These are phyloP conservation scores for Drosophila aldrichi DNA, from an alignment of 2,888 invertebrate species.

Conservation along the genomic window DNA sequence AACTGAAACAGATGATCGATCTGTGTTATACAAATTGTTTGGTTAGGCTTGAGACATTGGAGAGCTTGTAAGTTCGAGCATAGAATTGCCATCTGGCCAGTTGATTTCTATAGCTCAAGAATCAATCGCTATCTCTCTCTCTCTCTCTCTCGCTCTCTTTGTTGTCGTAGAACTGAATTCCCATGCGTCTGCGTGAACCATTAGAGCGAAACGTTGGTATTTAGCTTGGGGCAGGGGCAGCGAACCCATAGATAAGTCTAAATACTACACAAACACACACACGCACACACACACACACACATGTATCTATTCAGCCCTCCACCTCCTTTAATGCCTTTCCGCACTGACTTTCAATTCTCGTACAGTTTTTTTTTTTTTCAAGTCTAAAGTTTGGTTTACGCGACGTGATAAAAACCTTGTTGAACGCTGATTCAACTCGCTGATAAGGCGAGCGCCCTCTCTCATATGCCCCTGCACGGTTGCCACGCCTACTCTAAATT, in stretches of 20 bases:
- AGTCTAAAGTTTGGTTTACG: constrained; percentile 47
- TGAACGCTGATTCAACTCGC: constrained; percentile 57
- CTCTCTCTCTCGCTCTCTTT: neutral
- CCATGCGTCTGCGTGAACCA: constrained; percentile 20
- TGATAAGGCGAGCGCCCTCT: constrained; percentile 51
- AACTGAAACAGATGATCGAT: neutral
- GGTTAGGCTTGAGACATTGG: neutral
- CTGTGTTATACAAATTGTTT: neutral
- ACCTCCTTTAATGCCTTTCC: neutral
- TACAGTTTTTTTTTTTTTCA: constrained; percentile 11
- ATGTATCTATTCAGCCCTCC: neutral
- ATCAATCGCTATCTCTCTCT: neutral
- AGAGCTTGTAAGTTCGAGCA: neutral
- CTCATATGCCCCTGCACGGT: neutral
- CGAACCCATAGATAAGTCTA: constrained; percentile 43
- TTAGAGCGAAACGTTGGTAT: constrained; percentile 13
- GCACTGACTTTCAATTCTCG: constrained; percentile 3
- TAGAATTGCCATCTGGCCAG: neutral
- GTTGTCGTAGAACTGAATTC: neutral
- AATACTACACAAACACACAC: neutral
- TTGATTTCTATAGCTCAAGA: neutral
- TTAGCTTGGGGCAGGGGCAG: constrained; percentile 21
- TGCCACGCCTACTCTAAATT: constrained; percentile 8
- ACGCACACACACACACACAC: too few species aligned
- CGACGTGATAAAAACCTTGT: constrained; percentile 66